Percentiles rank a stretch among this genome's conserved stretches.
These are phyloP conservation scores for Lepidocolaptes lacrymiger DNA, from an alignment of 2,797 vertebrate species.

Conservation along the genomic window DNA sequence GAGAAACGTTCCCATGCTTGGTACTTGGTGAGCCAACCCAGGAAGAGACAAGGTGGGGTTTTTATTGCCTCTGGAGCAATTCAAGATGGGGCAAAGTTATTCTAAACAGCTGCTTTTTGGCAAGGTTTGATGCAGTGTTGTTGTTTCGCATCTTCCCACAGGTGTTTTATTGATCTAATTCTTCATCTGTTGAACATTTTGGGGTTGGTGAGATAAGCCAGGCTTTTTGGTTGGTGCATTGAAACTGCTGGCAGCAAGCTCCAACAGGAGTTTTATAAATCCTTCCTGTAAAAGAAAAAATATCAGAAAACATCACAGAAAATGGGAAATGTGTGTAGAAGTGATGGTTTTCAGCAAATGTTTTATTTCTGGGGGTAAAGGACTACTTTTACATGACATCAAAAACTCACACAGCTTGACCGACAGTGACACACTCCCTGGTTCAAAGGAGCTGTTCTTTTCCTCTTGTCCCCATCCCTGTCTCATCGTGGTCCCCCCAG, in stretches of 20 bases:
- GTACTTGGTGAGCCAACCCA: neutral
- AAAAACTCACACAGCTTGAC: neutral
- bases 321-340: slow-evolving; percentile 6
- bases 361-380: neutral
- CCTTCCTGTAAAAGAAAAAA: neutral
- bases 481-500: neutral
- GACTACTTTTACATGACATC: neutral
- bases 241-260: neutral
- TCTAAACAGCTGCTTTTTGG: neutral
- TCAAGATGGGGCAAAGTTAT: neutral
- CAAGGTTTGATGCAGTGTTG: neutral
- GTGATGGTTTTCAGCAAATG: neutral
- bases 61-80: neutral
- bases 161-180: slow-evolving; percentile 36
- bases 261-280: neutral
- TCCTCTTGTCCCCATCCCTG: neutral
- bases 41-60: neutral
- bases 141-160: slow-evolving; percentile 1
- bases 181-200: slow-evolving; percentile 14
- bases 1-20: neutral
- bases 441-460: neutral
- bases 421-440: rapidly evolving
- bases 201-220: neutral
- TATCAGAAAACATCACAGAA: neutral
- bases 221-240: neutral